phyloP scores from a whole-genome alignment of 1,140 invertebrate genomes.

The Papilio helenus region DNA sequence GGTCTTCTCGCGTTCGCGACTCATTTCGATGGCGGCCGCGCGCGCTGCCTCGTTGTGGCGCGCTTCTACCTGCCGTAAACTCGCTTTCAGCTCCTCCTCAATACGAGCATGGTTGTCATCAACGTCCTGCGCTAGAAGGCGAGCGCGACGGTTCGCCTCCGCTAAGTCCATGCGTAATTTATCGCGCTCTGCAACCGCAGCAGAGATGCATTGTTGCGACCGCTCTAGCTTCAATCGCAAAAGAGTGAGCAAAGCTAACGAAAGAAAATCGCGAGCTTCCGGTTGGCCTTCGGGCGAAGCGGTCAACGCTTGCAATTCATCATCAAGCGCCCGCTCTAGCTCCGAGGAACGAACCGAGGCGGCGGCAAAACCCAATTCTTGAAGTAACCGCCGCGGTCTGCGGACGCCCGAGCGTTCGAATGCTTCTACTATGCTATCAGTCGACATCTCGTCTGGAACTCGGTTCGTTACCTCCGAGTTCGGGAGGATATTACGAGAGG shows the following conservation, averaged over 20 bases:
- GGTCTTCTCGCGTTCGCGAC: constrained; percentile 88
- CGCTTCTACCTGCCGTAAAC: constrained; percentile 88
- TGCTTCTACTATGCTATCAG: constrained; percentile 85
- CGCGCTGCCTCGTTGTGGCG: constrained; percentile 89
- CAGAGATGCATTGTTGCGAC: constrained; percentile 51
- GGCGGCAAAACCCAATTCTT: constrained; percentile 87
- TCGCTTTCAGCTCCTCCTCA: constrained; percentile 88
- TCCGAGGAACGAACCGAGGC: constrained; percentile 86
- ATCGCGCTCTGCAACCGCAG: constrained; percentile 83
- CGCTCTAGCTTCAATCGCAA: constrained; percentile 60
- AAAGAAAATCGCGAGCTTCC: constrained; percentile 59
- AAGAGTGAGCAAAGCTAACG: constrained; percentile 64
- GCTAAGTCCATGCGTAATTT: constrained; percentile 90
- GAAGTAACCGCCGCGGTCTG: constrained; percentile 85
- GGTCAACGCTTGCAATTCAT: constrained; percentile 86
- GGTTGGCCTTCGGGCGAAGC: constrained; percentile 53
- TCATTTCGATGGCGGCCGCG: constrained; percentile 86
- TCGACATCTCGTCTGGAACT: constrained; percentile 58
- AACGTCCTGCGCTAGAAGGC: constrained; percentile 92
- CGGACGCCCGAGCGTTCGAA: constrained; percentile 89
- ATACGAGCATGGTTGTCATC: constrained; percentile 93
- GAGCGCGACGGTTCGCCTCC: constrained; percentile 91
- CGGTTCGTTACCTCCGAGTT: constrained; percentile 43
- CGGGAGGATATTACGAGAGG: neutral
- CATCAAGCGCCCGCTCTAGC: constrained; percentile 88